These are phyloP conservation scores for Thamnophis sirtalis DNA, from an alignment of 2,113 vertebrate species.

Conservation along the genomic window DNA sequence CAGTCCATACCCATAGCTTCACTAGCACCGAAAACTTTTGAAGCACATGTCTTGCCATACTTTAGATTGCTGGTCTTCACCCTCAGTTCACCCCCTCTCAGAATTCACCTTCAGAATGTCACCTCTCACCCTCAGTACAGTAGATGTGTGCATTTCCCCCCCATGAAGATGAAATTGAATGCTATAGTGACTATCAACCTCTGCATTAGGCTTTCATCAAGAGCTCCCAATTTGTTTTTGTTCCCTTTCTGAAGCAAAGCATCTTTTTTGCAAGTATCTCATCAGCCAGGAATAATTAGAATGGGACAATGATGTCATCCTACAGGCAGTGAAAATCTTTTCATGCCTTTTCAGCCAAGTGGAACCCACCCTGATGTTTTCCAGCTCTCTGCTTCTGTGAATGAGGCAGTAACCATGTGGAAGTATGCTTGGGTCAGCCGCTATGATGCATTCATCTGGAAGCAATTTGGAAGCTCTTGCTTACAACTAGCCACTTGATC, in stretches of 20 bases:
- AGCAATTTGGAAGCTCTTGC: conserved; percentile 68
- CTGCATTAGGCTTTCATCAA: conserved; percentile 1
- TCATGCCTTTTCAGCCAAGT: conserved; percentile 67
- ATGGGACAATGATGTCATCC: conserved; percentile 52
- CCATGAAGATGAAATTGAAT: conserved; percentile 24
- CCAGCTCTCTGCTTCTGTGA: conserved; percentile 59
- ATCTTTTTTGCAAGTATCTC: conserved; percentile 44
- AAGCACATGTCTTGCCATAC: neutral
- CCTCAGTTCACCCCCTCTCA: neutral
- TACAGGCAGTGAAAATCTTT: conserved; percentile 59
- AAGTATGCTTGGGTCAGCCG: conserved; percentile 69
- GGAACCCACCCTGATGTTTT: conserved; percentile 53
- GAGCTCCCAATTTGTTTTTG: conserved; percentile 30
- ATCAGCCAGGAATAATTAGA: conserved; percentile 54
- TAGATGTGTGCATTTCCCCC: neutral
- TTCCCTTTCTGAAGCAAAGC: conserved; percentile 17
- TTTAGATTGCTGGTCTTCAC: neutral
- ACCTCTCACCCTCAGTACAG: neutral
- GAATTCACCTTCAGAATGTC: neutral
- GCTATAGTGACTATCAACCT: conserved; percentile 14
- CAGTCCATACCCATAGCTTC: neutral
- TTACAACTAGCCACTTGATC: conserved; percentile 74
- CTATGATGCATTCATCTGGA: conserved; percentile 68
- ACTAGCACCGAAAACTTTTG: neutral
- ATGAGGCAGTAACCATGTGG: conserved; percentile 67